phyloP scores from a whole-genome alignment of 2,797 vertebrate genomes.

The Spinibarbus caldwelli region DNA sequence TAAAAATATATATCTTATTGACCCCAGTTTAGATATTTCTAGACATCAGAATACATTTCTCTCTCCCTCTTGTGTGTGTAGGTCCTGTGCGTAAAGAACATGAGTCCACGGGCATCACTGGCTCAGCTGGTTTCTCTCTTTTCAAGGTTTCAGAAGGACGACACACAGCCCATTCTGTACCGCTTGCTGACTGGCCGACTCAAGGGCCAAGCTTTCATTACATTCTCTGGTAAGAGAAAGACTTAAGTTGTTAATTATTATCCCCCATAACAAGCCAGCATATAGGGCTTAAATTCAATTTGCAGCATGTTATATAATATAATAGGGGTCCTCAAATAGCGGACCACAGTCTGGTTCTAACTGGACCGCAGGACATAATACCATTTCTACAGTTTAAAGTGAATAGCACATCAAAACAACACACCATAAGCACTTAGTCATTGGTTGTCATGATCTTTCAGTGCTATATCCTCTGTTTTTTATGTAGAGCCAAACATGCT shows the following conservation, averaged over 20 bases:
- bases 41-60: slow-evolving; percentile 3
- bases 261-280: neutral
- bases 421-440: neutral
- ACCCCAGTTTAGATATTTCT: neutral
- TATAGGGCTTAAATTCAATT: neutral
- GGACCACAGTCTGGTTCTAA: too few species aligned
- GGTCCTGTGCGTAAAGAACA: slow-evolving; percentile 93
- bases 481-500: neutral
- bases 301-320: neutral
- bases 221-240: slow-evolving; percentile 80
- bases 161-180: slow-evolving; percentile 77
- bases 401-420: neutral
- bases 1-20: neutral
- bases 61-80: slow-evolving; percentile 57
- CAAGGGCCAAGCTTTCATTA: slow-evolving; percentile 93
- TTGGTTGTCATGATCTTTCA: neutral
- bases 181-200: slow-evolving; percentile 89
- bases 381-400: neutral
- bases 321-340: too few species aligned
- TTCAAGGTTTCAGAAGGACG: slow-evolving; percentile 85
- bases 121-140: slow-evolving; percentile 90
- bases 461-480: neutral
- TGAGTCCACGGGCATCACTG: slow-evolving; percentile 81
- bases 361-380: neutral
- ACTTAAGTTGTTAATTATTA: neutral